Conservation (phyloP, 2,888 invertebrate genomes). For the Oligia strigilis region DNA sequence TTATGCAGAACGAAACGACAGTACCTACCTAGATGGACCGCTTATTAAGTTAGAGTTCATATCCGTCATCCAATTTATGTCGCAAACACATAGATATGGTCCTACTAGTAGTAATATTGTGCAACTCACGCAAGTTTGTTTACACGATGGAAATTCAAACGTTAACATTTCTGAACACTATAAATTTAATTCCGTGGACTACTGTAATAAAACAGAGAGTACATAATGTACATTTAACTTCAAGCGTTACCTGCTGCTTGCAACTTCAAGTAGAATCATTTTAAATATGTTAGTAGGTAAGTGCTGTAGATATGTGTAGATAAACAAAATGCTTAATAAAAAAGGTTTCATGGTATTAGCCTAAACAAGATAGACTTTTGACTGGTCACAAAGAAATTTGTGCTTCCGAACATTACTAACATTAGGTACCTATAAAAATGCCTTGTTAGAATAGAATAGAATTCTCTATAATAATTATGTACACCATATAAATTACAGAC, state of each 20-base stretch:
- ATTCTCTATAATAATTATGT: too few species aligned
- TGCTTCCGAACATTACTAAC: too few species aligned
- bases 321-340: not conserved
- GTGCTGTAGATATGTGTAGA: conserved; percentile 7
- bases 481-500: too few species aligned
- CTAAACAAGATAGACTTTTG: not conserved
- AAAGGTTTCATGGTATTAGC: not conserved
- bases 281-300: conserved; percentile 30
- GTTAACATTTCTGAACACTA: conserved; percentile 32
- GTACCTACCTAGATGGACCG: too few species aligned
- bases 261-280: conserved; percentile 32
- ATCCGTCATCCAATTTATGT: conserved; percentile 1
- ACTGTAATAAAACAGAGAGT: conserved; percentile 38
- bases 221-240: conserved; percentile 43
- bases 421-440: not conserved
- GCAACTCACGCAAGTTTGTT: conserved; percentile 14
- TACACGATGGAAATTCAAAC: conserved; percentile 31
- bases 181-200: conserved; percentile 50
- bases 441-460: too few species aligned
- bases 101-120: not conserved
- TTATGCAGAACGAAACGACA: not conserved
- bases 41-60: not conserved
- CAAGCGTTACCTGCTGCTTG: conserved; percentile 35
- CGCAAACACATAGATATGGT: not conserved
- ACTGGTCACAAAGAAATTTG: not conserved